Conservation (phyloP, 2,113 vertebrate species). For the Delphinus delphis region DNA sequence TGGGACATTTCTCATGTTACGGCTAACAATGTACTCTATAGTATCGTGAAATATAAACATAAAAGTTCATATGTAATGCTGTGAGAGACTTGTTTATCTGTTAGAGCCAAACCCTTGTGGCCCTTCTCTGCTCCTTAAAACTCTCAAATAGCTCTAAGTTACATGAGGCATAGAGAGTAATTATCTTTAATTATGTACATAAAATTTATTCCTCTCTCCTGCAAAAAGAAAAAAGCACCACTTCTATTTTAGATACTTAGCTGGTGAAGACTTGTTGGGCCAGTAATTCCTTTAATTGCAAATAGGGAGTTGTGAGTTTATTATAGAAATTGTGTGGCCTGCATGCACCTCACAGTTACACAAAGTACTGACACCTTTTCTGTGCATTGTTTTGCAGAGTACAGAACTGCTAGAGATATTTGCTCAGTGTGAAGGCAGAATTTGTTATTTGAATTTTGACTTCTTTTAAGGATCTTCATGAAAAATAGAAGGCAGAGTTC, state of each 20-base stretch:
- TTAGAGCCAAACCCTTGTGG: neutral
- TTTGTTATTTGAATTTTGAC: conserved; percentile 47
- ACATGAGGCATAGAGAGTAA: neutral
- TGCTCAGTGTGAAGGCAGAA: conserved; percentile 34
- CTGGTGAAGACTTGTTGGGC: neutral
- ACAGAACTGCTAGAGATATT: conserved; percentile 35
- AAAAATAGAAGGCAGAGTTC: conserved; percentile 22
- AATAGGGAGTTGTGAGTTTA: conserved; percentile 29
- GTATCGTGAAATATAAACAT: neutral
- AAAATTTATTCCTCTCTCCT: neutral
- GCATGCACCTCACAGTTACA: conserved; percentile 29
- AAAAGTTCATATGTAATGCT: neutral
- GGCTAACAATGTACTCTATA: neutral
- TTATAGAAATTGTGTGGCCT: conserved; percentile 49
- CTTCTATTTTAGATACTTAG: conserved; percentile 46
- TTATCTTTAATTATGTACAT: conserved; percentile 3
- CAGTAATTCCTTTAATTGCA: conserved; percentile 42
- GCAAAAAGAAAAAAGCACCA: neutral
- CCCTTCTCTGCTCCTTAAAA: neutral
- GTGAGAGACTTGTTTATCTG: conserved; percentile 1
- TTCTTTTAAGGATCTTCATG: conserved; percentile 41
- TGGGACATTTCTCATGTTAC: neutral
- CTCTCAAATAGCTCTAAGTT: neutral
- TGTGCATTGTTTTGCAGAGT: conserved; percentile 34
- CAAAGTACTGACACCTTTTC: conserved; percentile 28